phyloP scores from a whole-genome alignment of 1,140 invertebrate species.

The Rhagoletis zephyria region DNA sequence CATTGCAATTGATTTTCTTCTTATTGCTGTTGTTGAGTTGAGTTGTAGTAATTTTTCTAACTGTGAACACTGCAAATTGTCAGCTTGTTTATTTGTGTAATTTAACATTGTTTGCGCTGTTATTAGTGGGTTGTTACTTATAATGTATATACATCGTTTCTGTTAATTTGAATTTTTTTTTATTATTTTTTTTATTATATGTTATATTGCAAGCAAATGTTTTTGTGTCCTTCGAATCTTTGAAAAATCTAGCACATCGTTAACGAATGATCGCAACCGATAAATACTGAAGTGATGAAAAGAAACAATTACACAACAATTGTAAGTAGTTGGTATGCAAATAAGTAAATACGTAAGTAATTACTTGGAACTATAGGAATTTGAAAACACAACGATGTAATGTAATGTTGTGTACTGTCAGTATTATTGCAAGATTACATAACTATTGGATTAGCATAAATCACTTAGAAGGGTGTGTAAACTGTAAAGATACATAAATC shows the following conservation, averaged over 20 bases:
- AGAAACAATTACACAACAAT: neutral
- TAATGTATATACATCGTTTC: neutral
- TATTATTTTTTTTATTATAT: conserved; percentile 32
- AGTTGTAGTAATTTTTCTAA: neutral
- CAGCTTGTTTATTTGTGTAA: neutral
- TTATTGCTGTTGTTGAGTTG: neutral
- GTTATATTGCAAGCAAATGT: neutral
- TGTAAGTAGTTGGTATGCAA: neutral
- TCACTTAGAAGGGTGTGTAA: no score
- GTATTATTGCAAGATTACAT: no score
- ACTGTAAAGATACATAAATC: no score
- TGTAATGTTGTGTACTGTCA: no score
- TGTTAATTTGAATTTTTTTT: neutral
- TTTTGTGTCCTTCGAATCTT: neutral
- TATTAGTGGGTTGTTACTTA: conserved; percentile 25
- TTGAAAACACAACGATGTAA: no score
- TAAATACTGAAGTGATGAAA: conserved; percentile 18
- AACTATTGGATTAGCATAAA: no score
- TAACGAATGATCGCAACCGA: neutral
- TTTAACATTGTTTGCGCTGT: conserved; percentile 33
- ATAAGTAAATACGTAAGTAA: no score
- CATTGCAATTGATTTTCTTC: neutral
- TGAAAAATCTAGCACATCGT: conserved; percentile 48
- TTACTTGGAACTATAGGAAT: no score
- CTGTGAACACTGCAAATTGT: neutral